These are phyloP conservation scores for Phasia obesa DNA, from an alignment of 2,888 invertebrate genomes.

Conservation along the genomic window DNA sequence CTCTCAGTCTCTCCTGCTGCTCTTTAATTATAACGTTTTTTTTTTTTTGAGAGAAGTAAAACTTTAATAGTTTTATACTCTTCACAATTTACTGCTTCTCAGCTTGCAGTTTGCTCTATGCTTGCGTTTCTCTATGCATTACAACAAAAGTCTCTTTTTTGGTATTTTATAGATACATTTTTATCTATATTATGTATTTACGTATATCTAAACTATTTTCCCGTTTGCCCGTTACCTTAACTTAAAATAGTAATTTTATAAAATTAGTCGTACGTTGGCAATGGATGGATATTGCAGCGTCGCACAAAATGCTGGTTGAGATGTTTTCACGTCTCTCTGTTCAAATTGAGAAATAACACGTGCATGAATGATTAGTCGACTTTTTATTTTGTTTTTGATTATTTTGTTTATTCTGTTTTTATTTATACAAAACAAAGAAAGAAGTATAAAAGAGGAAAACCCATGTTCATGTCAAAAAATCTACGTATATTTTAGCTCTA, in stretches of 20 bases:
- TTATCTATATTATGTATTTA: not conserved
- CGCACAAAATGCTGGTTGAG: conserved; percentile 70
- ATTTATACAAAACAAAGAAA: too few species aligned
- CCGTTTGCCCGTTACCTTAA: conserved; percentile 51
- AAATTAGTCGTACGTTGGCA: conserved; percentile 69
- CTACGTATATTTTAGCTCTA: too few species aligned
- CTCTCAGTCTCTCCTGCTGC: not conserved
- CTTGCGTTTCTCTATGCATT: not conserved
- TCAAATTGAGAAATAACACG: conserved; percentile 66
- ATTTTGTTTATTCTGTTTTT: too few species aligned
- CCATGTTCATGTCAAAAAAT: too few species aligned
- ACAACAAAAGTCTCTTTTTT: conserved; percentile 11
- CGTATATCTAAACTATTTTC: not conserved
- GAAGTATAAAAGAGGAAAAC: too few species aligned
- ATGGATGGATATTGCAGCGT: conserved; percentile 63
- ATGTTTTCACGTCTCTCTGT: conserved; percentile 47
- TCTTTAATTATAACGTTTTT: not conserved
- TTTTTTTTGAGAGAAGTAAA: too few species aligned
- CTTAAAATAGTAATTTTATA: conserved; percentile 36
- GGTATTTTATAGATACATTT: conserved; percentile 10
- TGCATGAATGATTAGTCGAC: conserved; percentile 6
- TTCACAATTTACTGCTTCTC: not conserved
- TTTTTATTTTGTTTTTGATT: not conserved
- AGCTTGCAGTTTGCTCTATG: not conserved
- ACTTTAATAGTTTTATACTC: not conserved